A percentile compares a stretch with the other conserved stretches of the same genome.
These are phyloP conservation scores for Parotia lawesii DNA, from an alignment of 2,113 vertebrate genomes.

Conservation along the genomic window DNA sequence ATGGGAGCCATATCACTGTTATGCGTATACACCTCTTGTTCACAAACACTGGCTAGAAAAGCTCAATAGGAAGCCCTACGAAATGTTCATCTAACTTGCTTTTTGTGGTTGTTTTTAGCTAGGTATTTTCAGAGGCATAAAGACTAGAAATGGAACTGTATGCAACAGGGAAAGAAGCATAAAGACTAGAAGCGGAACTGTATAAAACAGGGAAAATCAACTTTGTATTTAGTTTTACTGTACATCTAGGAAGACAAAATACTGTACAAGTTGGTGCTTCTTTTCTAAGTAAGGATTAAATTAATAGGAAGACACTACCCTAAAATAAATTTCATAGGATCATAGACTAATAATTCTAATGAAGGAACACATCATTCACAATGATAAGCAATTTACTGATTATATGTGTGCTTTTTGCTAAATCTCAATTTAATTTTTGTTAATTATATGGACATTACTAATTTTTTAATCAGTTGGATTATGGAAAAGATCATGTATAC, in stretches of 20 bases:
- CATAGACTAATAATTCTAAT: background rate
- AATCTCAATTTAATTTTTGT: background rate
- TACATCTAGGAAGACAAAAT: background rate
- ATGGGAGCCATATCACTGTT: background rate
- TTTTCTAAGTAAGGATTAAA: background rate
- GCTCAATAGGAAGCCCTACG: background rate
- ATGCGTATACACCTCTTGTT: background rate
- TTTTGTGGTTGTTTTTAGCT: background rate
- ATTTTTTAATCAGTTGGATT: background rate
- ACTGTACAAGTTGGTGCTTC: background rate
- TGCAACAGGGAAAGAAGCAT: background rate
- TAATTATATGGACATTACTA: background rate
- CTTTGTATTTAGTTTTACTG: background rate
- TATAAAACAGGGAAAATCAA: background rate
- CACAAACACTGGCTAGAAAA: background rate
- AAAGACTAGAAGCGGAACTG: background rate
- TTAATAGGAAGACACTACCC: rapidly evolving
- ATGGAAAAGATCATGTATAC: background rate
- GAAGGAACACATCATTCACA: background rate
- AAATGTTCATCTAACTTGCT: background rate
- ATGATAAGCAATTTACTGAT: background rate
- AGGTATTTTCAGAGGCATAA: background rate
- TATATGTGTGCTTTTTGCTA: background rate
- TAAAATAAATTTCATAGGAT: background rate
- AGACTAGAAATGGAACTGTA: background rate